A percentile compares a stretch with the other conserved stretches of the same genome.
Evolutionary conservation across 2,888 invertebrate species (phyloP).

Genomic region (Dioctria rufipes): DNA sequence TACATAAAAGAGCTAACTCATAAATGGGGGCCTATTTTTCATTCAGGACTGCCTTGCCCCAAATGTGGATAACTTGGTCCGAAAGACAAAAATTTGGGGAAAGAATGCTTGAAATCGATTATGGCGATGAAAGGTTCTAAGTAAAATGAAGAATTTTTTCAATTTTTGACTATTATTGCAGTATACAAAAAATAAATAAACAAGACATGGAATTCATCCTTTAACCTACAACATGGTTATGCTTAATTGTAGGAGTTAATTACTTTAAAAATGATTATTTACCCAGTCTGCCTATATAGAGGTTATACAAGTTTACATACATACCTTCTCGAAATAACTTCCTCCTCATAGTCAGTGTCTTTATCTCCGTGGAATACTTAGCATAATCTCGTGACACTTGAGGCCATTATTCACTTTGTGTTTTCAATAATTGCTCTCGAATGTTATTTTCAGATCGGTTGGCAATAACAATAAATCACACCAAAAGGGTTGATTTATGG

Average conservation of each 20-base stretch:
- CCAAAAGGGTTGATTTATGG: constrained; percentile 58
- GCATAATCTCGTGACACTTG: constrained; percentile 57
- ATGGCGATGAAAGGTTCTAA: constrained; percentile 13
- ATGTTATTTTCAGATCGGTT: constrained; percentile 58
- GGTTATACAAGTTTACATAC: neutral
- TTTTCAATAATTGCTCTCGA: constrained; percentile 58
- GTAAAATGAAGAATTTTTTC: neutral
- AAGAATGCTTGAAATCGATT: constrained; percentile 21
- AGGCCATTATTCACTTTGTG: constrained; percentile 57
- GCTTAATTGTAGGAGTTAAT: neutral
- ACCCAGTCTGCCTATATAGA: too few species aligned
- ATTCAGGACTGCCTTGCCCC: neutral
- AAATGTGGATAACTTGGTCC: constrained; percentile 1
- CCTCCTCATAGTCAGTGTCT: constrained; percentile 36
- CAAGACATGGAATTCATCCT: neutral
- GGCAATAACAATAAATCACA: constrained; percentile 58
- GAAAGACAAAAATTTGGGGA: neutral
- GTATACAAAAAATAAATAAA: neutral
- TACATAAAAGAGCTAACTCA: constrained; percentile 17
- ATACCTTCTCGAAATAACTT: neutral
- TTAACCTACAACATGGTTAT: neutral
- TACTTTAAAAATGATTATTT: too few species aligned
- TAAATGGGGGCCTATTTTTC: constrained; percentile 46
- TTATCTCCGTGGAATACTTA: constrained; percentile 55
- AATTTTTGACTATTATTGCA: neutral